Percentiles rank a stretch among this genome's conserved stretches.
These are phyloP conservation scores for Equus quagga DNA, from an alignment of 2,113 vertebrate species.

Conservation along the genomic window DNA sequence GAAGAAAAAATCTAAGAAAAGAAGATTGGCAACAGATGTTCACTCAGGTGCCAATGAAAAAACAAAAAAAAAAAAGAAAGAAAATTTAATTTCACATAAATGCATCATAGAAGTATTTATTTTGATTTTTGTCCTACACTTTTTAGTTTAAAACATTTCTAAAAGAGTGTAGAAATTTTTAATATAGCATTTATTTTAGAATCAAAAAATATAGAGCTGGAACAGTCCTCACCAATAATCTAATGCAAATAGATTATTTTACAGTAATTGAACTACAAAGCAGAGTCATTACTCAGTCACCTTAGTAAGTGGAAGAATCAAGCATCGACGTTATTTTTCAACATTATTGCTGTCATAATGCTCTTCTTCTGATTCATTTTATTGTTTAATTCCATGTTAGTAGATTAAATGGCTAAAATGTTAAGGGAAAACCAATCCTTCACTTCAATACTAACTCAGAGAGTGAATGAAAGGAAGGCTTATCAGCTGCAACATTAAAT, in stretches of 20 bases:
- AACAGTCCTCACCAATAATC: neutral
- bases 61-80: too few relatives aligned
- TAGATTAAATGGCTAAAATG: constrained; percentile 5
- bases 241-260: neutral
- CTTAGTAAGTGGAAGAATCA: neutral
- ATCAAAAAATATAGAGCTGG: neutral
- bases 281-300: neutral
- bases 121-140: neutral
- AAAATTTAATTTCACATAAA: neutral
- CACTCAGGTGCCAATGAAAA: too few relatives aligned
- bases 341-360: neutral
- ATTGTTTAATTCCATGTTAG: neutral
- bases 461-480: neutral
- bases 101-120: neutral
- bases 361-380: neutral
- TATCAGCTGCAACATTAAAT: neutral
- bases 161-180: neutral
- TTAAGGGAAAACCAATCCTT: constrained; percentile 12
- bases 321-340: neutral
- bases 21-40: too few relatives aligned
- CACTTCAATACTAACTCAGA: neutral
- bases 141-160: neutral
- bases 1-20: too few relatives aligned
- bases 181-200: constrained; percentile 47
- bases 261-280: neutral